Conservation (phyloP, 2,797 vertebrate species). For the Paramormyrops hopkinsi region DNA sequence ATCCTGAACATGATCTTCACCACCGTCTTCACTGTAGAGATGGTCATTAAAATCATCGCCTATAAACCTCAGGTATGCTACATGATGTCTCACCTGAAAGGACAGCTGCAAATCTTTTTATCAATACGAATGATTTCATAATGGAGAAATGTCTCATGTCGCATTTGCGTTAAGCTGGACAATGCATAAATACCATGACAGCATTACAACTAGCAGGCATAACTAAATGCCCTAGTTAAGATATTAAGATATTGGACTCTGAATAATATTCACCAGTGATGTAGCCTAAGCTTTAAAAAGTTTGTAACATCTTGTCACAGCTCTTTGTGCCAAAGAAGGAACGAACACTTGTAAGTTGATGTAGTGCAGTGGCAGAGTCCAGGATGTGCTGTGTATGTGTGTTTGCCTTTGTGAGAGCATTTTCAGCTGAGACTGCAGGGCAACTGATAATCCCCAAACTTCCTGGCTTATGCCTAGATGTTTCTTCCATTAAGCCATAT, state of each 20-base stretch:
- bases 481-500: background rate
- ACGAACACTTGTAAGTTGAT: slow-evolving; percentile 72
- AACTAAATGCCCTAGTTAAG: background rate
- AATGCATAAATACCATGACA: background rate
- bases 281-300: background rate
- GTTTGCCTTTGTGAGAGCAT: background rate
- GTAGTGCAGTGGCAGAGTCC: slow-evolving; percentile 57
- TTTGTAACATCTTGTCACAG: slow-evolving; percentile 54
- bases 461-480: background rate
- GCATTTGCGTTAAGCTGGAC: background rate
- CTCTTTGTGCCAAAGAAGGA: slow-evolving; percentile 76
- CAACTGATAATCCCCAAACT: background rate
- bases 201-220: background rate
- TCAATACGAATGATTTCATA: background rate
- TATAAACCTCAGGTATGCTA: slow-evolving; percentile 95
- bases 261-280: background rate
- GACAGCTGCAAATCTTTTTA: background rate
- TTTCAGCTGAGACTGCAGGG: background rate
- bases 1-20: slow-evolving; percentile 99
- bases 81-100: background rate
- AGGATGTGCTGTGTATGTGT: slow-evolving; percentile 8
- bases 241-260: background rate
- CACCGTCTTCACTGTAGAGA: slow-evolving; percentile 95
- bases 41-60: slow-evolving; percentile 94
- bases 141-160: background rate